These are phyloP conservation scores for Drosophila triauraria DNA, from an alignment of 1,140 invertebrate species.

Conservation along the genomic window DNA sequence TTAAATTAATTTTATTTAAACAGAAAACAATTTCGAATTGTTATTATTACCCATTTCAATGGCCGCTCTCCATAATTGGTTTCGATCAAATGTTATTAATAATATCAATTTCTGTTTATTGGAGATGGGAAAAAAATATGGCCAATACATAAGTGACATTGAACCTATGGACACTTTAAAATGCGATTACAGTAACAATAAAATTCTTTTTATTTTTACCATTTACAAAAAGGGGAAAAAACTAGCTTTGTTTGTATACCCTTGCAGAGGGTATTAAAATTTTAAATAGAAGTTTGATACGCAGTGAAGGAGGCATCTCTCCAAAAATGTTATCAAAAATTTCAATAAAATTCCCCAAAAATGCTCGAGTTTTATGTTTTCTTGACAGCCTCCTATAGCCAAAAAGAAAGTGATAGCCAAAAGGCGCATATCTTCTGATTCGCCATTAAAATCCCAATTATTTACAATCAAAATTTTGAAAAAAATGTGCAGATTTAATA, in stretches of 20 bases:
- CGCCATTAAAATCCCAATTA: too few relatives aligned
- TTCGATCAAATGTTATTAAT: conserved; percentile 64
- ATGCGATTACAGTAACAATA: not conserved
- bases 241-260: not conserved
- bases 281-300: too few relatives aligned
- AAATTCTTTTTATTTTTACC: not conserved
- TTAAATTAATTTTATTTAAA: conserved; percentile 72
- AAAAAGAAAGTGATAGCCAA: too few relatives aligned
- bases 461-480: too few relatives aligned
- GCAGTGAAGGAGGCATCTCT: too few relatives aligned
- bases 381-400: too few relatives aligned
- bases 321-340: too few relatives aligned
- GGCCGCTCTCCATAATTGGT: conserved; percentile 62
- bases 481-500: too few relatives aligned
- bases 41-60: conserved; percentile 67
- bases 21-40: conserved; percentile 58
- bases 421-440: too few relatives aligned
- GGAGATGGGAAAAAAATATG: not conserved
- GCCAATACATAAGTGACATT: conserved; percentile 31
- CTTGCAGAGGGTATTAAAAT: too few relatives aligned
- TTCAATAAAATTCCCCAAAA: too few relatives aligned
- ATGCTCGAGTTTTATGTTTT: too few relatives aligned
- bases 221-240: not conserved
- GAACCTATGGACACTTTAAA: conserved; percentile 29
- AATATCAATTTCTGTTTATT: conserved; percentile 65